Base-by-base conservation (phyloP, 2,888 invertebrate species). In the Noctua fimbriata region DNA sequence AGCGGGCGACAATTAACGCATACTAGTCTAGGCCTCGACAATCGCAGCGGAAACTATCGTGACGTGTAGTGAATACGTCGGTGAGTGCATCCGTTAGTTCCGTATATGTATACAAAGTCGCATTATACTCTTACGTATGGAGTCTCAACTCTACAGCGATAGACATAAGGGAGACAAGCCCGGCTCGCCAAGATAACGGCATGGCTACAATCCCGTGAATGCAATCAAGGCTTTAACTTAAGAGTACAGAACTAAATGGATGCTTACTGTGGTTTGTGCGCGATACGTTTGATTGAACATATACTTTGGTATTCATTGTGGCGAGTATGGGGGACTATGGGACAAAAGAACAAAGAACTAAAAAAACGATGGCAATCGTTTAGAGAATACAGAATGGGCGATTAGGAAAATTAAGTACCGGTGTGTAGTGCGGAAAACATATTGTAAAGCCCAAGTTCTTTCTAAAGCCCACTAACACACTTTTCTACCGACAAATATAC, bases 71-170 rank as follows among this genome's bases (percentile, higher is more conserved):
- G 95, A 94, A 95, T 94, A 93, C 91, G 90, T 90, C 88, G 91
- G 90, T 86, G 84, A 90, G 87, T 93, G 94, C 94, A 95, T 95
- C 96, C 95, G 95, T 93, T 95, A 94, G 92, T 95, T 95, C 94
- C 95, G 93, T 92, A 92, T 91, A 90, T 86, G 90, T 89, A 90
- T 83, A 91, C 91, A 90, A 86, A 88, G 81, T 84, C 80, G 77
- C 84, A 82, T 73, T 85, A 77, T 74, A 73, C 28, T 76, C 69
- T 77, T 77, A 60, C 28, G 74, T 80, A 71, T 69, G 76, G 58
- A 92, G 85, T 89, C 75, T 90, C 52, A 79, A 85, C 90, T 85
- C 81, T 89, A 90, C 75, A 1, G 3, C 21, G 0, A 49, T 73
- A 71, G 52, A 24, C n/a, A 87, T 90, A 90, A 88, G 82, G 82